These are phyloP conservation scores for Daboia siamensis DNA, from an alignment of 2,113 vertebrate genomes.

Conservation along the genomic window DNA sequence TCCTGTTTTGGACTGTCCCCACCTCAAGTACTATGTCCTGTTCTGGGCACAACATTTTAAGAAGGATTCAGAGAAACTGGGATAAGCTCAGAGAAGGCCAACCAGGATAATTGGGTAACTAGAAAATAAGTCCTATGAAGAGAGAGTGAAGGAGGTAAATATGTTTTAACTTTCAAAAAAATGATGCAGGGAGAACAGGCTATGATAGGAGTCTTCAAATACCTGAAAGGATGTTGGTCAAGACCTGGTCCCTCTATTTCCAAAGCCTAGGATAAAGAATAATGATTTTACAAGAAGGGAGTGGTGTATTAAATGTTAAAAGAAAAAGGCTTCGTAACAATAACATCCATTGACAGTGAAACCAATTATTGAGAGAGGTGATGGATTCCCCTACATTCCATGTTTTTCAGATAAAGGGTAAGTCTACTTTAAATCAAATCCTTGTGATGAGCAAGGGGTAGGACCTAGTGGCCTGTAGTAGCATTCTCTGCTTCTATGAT, in stretches of 20 bases:
- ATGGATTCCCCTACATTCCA: neutral
- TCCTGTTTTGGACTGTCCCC: neutral
- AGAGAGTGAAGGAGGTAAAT: too few species aligned
- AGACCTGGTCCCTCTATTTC: neutral
- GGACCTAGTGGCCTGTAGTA: neutral
- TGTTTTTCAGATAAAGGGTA: neutral
- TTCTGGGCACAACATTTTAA: neutral
- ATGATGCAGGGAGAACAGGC: neutral
- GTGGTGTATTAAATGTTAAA: neutral
- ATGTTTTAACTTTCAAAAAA: neutral
- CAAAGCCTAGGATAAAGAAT: neutral
- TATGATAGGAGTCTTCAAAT: neutral
- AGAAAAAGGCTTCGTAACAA: neutral
- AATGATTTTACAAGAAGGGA: neutral
- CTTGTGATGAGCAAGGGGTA: neutral
- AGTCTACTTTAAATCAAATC: neutral
- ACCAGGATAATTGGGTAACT: neutral
- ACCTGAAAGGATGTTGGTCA: neutral
- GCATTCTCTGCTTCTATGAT: neutral
- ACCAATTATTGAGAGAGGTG: neutral
- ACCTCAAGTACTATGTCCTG: neutral
- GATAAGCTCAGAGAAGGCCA: neutral
- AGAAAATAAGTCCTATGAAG: neutral
- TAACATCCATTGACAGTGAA: neutral
- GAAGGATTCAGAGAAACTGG: neutral